Base-by-base conservation (phyloP, 1,140 invertebrate species). In the Tetragnatha versicolor region DNA sequence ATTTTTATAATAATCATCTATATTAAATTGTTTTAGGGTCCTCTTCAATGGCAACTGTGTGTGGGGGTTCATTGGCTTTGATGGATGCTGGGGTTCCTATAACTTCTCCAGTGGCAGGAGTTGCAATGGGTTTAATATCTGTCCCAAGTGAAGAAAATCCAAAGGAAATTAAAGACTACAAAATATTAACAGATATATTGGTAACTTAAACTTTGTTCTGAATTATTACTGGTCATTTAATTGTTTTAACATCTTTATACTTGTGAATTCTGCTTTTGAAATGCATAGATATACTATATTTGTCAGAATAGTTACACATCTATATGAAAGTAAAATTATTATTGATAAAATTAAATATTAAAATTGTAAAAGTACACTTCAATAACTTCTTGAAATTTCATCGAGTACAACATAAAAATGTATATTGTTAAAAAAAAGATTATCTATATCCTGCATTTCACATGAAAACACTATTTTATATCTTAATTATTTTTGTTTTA, bases 31-130 rank as follows among this genome's bases (percentile, higher is more conserved):
- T 9, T 61, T n/a, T 60, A 87, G 92, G 93, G 42, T 98, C 97
- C 0, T 98, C 96, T 78, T 98, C 96, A 9, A 99, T 99, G 98
- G 98, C 98, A 22, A 93, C 95, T 51, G 92, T 98, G 31, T 99
- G 97, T 87, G 97, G 92, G 17, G 97, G 97, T 2, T 95, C 93
- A 82, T 86, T 99, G 80, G 97, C 98, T 1, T 87, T 99, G 33
- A 91, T 98, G 91, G 97, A 99, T 88, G 97, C 97, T 12, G 97
- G 97, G 1, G 93, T 99, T 12, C 91, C 92, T 4, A 88, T 99
- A 58, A 85, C 85, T 10, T 84, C 89, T n/a, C 88, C 93, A 14
- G 95, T 91, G 22, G 96, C 96, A n/a, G 98, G 98, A 17, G 94
- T 99, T 1, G 98, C 98, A 4, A 91, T 99, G 9, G 98, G 98